These are phyloP conservation scores for Synergus umbraculus DNA, from an alignment of 2,888 invertebrate species.

Conservation along the genomic window DNA sequence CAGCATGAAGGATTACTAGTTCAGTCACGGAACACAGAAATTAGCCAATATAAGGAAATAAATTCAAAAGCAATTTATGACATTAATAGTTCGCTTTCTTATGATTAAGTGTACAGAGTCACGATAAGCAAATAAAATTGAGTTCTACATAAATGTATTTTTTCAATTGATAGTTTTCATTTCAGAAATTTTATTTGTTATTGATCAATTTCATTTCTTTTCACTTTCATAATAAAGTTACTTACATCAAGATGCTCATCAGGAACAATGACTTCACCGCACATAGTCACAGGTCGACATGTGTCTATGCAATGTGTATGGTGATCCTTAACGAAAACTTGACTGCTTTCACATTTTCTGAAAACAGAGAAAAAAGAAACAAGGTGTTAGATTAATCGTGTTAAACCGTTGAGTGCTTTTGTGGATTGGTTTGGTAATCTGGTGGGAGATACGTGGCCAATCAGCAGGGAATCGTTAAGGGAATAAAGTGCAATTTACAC, in stretches of 20 bases:
- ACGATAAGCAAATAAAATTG: background rate
- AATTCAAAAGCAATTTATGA: background rate
- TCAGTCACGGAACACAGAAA: background rate
- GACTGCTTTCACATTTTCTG: constrained; percentile 93
- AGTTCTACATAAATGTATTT: background rate
- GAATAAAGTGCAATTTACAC: background rate
- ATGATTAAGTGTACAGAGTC: background rate
- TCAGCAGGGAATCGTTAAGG: constrained; percentile 8
- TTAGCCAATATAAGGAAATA: background rate
- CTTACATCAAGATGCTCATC: constrained; percentile 95
- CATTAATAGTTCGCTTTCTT: background rate
- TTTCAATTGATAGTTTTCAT: background rate
- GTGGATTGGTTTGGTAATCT: background rate
- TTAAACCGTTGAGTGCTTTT: background rate
- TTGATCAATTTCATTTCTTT: background rate
- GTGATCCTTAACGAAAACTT: constrained; percentile 91
- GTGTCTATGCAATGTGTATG: constrained; percentile 92
- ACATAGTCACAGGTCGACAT: constrained; percentile 91
- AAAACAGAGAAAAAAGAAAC: constrained; percentile 45
- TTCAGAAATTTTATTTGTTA: background rate
- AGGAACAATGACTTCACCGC: constrained; percentile 97
- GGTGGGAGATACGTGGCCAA: background rate
- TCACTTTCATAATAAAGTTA: constrained; percentile 53
- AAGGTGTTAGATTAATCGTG: background rate
- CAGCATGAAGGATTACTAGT: background rate